Conservation (phyloP, 2,113 vertebrate genomes). For the Acinonyx jubatus region DNA sequence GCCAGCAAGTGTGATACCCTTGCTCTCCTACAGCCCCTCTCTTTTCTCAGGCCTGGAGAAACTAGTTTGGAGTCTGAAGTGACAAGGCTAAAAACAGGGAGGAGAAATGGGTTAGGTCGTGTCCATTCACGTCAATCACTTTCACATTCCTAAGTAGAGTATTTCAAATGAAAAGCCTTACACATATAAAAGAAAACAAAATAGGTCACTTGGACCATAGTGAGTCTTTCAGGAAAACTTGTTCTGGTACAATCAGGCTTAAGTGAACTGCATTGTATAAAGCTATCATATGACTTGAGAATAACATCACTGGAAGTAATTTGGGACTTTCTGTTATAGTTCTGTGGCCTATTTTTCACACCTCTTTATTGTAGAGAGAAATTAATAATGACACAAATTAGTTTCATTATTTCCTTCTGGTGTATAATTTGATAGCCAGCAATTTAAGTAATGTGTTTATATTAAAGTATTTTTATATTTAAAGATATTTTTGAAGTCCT, state of each 20-base stretch:
- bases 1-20: not conserved
- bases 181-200: conserved; percentile 64
- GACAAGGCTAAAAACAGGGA: conserved; percentile 62
- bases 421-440: conserved; percentile 40
- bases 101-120: conserved; percentile 60
- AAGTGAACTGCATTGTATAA: not conserved
- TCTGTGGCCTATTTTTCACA: conserved; percentile 50
- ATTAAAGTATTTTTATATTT: conserved; percentile 40
- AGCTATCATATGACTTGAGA: not conserved
- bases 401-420: conserved; percentile 45
- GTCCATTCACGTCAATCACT: conserved; percentile 55
- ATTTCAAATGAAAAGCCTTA: conserved; percentile 51
- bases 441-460: conserved; percentile 45
- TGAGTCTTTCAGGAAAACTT: conserved; percentile 63
- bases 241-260: conserved; percentile 48
- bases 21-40: not conserved
- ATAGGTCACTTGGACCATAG: conserved; percentile 48
- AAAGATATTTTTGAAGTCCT: conserved; percentile 40
- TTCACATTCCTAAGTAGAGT: conserved; percentile 43
- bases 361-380: not conserved
- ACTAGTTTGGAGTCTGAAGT: not conserved
- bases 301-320: conserved; percentile 13
- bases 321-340: not conserved
- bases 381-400: conserved; percentile 52
- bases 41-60: conserved; percentile 25